Conservation (phyloP, 2,113 vertebrate species). For the Stictonetta naevosa region DNA sequence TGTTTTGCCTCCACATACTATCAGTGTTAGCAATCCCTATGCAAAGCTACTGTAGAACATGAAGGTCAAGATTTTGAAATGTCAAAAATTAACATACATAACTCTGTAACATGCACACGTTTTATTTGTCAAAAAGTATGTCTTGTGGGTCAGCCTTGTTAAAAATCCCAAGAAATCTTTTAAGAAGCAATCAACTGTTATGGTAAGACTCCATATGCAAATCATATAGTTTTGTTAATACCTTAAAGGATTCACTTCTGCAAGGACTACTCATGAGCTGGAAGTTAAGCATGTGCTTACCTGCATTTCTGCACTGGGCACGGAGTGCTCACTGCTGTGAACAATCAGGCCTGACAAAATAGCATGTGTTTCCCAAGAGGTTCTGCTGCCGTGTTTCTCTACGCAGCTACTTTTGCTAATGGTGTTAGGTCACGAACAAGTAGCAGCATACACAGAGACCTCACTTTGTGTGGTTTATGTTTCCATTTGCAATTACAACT, state of each 20-base stretch:
- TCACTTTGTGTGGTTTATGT: background rate
- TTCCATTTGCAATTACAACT: constrained; percentile 41
- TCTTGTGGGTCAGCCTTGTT: constrained; percentile 38
- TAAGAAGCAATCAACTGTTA: constrained; percentile 17
- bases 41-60: background rate
- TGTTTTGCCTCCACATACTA: constrained; percentile 9
- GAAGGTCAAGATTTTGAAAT: background rate
- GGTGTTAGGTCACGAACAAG: background rate
- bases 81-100: constrained; percentile 49
- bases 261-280: background rate
- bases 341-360: rapidly evolving
- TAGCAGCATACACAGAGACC: background rate
- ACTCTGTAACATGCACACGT: constrained; percentile 58
- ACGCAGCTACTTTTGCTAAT: background rate
- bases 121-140: constrained; percentile 63
- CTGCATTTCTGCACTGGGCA: background rate
- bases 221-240: constrained; percentile 43
- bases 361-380: rapidly evolving
- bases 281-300: background rate
- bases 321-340: background rate
- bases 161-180: constrained; percentile 50
- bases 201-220: background rate
- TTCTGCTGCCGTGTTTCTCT: background rate
- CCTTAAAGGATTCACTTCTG: background rate
- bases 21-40: background rate